A percentile compares a stretch with the other conserved stretches of the same genome.
Conservation (phyloP, 1,140 invertebrate genomes). For the Thaumatotibia leucotreta region DNA sequence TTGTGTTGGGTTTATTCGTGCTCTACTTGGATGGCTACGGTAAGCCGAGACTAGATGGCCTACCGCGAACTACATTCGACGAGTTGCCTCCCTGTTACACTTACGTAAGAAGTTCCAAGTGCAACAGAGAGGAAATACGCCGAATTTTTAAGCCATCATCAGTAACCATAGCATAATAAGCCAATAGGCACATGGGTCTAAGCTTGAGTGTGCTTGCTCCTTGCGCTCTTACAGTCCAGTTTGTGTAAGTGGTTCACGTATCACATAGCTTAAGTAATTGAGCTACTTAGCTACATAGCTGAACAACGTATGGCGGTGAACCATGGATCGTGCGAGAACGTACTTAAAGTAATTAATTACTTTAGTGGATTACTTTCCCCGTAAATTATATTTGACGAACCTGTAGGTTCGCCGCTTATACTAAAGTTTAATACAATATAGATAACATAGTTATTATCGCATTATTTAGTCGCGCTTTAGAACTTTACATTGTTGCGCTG, state of each 20-base stretch:
- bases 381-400: neutral
- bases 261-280: slow-evolving; percentile 8
- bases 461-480: neutral
- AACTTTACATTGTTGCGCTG: neutral
- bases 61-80: no score
- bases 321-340: neutral
- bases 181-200: no score
- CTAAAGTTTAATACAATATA: neutral
- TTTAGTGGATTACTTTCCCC: slow-evolving; percentile 4
- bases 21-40: neutral
- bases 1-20: neutral
- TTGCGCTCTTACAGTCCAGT: neutral
- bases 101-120: no score
- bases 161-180: no score
- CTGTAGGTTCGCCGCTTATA: neutral
- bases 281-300: neutral
- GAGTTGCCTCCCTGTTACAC: no score
- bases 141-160: no score
- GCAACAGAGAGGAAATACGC: no score
- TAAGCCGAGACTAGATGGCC: neutral
- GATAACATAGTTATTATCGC: no score
- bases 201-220: neutral
- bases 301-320: neutral
- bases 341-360: slow-evolving; percentile 13
- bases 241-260: neutral